phyloP scores from a whole-genome alignment of 2,797 vertebrate species.

The Lepus oiostolus region DNA sequence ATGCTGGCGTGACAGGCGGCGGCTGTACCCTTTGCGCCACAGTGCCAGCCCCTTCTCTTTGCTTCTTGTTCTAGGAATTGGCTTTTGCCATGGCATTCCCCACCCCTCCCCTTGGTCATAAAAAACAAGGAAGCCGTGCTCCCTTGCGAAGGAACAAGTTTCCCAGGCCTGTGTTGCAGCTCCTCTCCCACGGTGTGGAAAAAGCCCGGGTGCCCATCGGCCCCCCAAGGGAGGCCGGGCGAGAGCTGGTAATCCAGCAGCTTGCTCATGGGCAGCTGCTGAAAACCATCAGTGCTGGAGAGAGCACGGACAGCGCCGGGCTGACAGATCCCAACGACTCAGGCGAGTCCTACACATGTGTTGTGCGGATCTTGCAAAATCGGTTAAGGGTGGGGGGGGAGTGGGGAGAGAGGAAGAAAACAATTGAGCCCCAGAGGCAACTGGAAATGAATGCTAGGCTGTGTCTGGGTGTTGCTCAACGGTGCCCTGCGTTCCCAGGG shows the following conservation, averaged over 20 bases:
- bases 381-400: conserved; percentile 37
- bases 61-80: neutral
- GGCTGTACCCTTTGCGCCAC: too few species aligned
- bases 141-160: neutral
- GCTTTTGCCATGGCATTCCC: neutral
- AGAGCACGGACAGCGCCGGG: neutral
- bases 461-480: conserved; percentile 72
- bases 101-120: neutral
- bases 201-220: neutral
- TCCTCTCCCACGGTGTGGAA: neutral
- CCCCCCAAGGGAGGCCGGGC: neutral
- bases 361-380: conserved; percentile 73
- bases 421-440: conserved; percentile 74
- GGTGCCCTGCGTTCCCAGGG: conserved; percentile 76
- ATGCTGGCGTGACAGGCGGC: too few species aligned
- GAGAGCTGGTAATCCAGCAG: neutral
- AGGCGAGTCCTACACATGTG: neutral
- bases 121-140: conserved; percentile 49
- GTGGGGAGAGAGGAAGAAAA: conserved; percentile 66
- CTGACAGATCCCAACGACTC: neutral
- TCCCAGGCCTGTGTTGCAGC: neutral
- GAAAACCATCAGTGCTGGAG: neutral
- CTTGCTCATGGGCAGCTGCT: neutral
- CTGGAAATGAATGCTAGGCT: conserved; percentile 78
- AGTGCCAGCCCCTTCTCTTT: neutral